phyloP scores from a whole-genome alignment of 2,797 vertebrate genomes.

The Myotis myotis region DNA sequence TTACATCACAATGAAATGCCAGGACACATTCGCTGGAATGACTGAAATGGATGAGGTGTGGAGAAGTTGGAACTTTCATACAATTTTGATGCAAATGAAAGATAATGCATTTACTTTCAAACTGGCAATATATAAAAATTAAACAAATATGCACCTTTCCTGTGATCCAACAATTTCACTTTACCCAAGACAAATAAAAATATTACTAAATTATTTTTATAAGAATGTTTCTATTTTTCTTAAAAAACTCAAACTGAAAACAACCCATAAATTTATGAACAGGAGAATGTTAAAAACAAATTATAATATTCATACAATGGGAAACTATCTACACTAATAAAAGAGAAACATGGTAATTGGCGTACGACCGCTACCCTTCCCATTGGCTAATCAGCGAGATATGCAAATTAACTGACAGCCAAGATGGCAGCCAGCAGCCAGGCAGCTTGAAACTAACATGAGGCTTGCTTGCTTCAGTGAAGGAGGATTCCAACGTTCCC shows the following conservation, averaged over 20 bases:
- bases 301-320: background rate
- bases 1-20: background rate
- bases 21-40: background rate
- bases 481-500: no score
- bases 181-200: background rate
- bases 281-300: background rate
- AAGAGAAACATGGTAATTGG: no score
- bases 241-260: background rate
- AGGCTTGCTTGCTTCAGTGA: no score
- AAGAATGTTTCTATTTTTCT: background rate
- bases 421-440: no score
- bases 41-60: background rate
- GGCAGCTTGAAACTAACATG: no score
- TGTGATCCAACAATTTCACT: background rate
- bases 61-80: background rate
- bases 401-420: no score
- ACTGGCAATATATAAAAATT: background rate
- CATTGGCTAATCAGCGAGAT: no score
- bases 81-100: background rate
- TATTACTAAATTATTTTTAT: background rate
- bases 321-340: no score
- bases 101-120: background rate
- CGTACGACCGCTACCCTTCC: no score
- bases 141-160: background rate
- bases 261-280: background rate